phyloP scores from a whole-genome alignment of 2,888 invertebrate species.

The Drymonia ruficornis region DNA sequence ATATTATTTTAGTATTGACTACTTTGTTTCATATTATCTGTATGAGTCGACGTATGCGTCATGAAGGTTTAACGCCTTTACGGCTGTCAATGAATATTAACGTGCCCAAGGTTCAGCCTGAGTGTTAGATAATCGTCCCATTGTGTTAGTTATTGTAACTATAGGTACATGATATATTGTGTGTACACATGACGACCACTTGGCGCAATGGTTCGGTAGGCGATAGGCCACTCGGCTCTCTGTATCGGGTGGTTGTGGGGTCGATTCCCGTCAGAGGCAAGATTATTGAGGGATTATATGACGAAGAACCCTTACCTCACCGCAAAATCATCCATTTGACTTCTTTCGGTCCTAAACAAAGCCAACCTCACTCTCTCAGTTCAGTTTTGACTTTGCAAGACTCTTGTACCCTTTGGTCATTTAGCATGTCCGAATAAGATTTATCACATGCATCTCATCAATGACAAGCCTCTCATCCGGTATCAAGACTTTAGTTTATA shows the following conservation, averaged over 20 bases:
- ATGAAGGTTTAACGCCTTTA: not conserved
- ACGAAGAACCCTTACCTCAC: too few relatives aligned
- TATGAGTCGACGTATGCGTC: not conserved
- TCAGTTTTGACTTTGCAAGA: too few relatives aligned
- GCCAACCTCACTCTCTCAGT: too few relatives aligned
- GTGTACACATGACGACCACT: too few relatives aligned
- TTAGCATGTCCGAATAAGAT: not conserved
- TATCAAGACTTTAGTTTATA: not conserved
- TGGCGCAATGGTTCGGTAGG: not conserved
- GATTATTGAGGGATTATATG: too few relatives aligned
- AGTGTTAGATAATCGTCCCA: constrained; percentile 25
- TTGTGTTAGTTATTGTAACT: constrained; percentile 16
- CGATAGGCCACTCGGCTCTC: too few relatives aligned
- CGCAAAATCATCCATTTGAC: too few relatives aligned
- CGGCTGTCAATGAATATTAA: constrained; percentile 1
- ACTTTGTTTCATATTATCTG: not conserved
- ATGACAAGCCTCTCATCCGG: too few relatives aligned
- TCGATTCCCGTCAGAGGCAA: too few relatives aligned
- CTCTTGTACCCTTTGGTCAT: not conserved
- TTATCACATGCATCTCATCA: too few relatives aligned
- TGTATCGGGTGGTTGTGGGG: too few relatives aligned
- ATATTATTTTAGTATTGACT: not conserved
- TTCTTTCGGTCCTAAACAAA: too few relatives aligned
- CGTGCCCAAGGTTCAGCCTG: constrained; percentile 24
- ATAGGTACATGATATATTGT: not conserved